Evolutionary conservation across 1,140 invertebrate genomes (phyloP).

Genomic region (Coptotermes formosanus): DNA sequence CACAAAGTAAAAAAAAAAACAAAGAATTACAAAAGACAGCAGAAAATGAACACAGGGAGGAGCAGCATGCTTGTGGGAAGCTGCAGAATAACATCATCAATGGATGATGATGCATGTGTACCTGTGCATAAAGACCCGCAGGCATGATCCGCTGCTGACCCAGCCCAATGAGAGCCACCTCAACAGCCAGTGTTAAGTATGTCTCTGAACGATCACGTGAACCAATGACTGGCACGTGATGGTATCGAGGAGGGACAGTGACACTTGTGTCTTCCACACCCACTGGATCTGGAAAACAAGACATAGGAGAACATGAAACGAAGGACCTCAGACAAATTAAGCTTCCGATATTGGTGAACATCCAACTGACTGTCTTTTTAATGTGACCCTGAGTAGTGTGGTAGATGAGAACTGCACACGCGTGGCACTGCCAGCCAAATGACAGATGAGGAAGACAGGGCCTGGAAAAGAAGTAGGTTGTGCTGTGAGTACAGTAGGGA

Average conservation of each 20-base stretch:
- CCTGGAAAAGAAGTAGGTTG: too few species aligned
- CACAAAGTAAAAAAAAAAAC: too few species aligned
- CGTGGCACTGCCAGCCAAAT: too few species aligned
- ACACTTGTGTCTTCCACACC: constrained; percentile 59
- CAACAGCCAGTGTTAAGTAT: constrained; percentile 72
- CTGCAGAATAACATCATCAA: not conserved
- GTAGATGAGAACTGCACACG: too few species aligned
- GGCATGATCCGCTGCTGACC: constrained; percentile 79
- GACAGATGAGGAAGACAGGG: too few species aligned
- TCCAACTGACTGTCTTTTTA: too few species aligned
- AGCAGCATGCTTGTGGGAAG: not conserved
- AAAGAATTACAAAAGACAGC: too few species aligned
- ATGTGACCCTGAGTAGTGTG: too few species aligned
- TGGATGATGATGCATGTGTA: constrained; percentile 36
- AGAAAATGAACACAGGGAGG: not conserved
- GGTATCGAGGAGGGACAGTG: constrained; percentile 64
- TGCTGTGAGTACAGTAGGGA: too few species aligned
- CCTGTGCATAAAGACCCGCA: constrained; percentile 74
- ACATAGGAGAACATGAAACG: too few species aligned
- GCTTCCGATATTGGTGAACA: too few species aligned
- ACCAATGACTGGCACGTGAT: constrained; percentile 70
- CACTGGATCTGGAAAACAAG: constrained; percentile 46
- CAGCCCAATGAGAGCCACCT: constrained; percentile 66
- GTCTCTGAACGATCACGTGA: constrained; percentile 69
- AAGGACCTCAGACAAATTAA: not conserved